A percentile compares a stretch with the other conserved stretches of the same genome.
Conservation (phyloP, 2,113 vertebrate genomes). For the Charina bottae region DNA sequence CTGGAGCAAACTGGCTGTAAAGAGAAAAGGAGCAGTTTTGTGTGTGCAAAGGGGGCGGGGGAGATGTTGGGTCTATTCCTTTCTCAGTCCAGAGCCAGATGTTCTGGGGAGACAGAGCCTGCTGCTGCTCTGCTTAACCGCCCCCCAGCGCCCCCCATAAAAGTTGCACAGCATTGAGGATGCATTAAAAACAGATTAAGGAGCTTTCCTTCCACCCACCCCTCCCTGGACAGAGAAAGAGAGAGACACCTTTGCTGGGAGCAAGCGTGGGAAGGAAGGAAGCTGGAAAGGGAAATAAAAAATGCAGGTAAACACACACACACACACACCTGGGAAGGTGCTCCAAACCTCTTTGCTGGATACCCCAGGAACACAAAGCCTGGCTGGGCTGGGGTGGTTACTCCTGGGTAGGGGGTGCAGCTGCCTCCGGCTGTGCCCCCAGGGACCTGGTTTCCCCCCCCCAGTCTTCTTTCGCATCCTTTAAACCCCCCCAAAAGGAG, state of each 20-base stretch:
- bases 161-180: background rate
- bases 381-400: background rate
- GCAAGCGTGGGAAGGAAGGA: background rate
- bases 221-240: background rate
- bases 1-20: background rate
- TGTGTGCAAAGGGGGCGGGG: background rate
- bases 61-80: background rate
- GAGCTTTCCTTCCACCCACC: background rate
- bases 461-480: background rate
- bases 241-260: background rate
- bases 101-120: too few relatives aligned
- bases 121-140: background rate
- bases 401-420: background rate
- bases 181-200: background rate
- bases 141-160: background rate
- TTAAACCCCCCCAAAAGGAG: background rate
- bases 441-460: background rate
- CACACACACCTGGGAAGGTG: background rate
- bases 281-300: background rate
- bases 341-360: background rate
- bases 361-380: background rate
- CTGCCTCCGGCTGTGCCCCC: background rate
- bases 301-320: background rate
- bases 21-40: background rate
- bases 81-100: background rate